Conservation (phyloP, 2,888 invertebrate species). For the Nasonia oneida region DNA sequence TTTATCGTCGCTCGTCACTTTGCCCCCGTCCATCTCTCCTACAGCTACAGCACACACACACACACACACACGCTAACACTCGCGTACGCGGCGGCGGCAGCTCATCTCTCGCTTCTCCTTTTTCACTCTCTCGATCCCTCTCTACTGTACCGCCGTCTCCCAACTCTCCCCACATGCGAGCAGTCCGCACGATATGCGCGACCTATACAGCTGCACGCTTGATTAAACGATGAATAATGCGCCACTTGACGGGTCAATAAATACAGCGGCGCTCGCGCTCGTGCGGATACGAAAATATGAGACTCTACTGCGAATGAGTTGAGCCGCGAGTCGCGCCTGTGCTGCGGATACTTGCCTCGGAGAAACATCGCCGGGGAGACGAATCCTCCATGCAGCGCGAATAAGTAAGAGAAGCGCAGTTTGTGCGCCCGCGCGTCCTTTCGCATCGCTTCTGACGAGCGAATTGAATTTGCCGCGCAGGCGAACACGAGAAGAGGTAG, state of each 20-base stretch:
- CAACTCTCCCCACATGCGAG: background rate
- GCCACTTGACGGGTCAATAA: conserved; percentile 71
- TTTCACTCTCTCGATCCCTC: background rate
- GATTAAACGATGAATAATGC: conserved; percentile 71
- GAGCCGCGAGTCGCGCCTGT: background rate
- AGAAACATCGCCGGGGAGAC: conserved; percentile 35
- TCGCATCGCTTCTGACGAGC: background rate
- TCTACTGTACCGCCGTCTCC: too few relatives aligned
- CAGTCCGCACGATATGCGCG: background rate
- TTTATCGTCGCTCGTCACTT: conserved; percentile 49
- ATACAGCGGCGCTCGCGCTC: conserved; percentile 60
- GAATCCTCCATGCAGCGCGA: conserved; percentile 25
- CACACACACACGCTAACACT: too few relatives aligned
- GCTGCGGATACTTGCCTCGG: background rate
- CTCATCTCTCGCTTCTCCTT: conserved; percentile 2
- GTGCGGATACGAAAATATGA: conserved; percentile 57
- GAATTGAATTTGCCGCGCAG: conserved; percentile 36
- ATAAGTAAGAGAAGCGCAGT: background rate
- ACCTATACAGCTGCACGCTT: conserved; percentile 59
- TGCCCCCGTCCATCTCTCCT: background rate
- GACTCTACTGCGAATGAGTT: conserved; percentile 62
- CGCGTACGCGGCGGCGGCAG: background rate
- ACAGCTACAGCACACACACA: background rate
- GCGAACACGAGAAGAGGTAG: background rate
- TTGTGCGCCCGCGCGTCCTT: conserved; percentile 2